Evolutionary conservation across 2,888 invertebrate genomes (phyloP).

Genomic region (Griposia aprilina): DNA sequence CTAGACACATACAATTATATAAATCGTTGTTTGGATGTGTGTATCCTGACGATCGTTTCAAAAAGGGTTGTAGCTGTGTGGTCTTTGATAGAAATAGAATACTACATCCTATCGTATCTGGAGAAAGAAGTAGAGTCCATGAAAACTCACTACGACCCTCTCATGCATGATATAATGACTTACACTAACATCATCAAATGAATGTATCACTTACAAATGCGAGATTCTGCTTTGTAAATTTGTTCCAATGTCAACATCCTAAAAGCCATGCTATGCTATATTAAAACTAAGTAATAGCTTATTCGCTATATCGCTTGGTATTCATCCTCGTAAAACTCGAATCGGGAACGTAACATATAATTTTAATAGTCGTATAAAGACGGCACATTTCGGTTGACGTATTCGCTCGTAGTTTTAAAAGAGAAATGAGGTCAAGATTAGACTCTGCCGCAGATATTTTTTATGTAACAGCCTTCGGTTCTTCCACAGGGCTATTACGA

Average conservation of each 20-base stretch:
- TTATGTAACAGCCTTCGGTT: constrained; percentile 74
- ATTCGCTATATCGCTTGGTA: constrained; percentile 31
- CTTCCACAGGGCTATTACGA: constrained; percentile 46
- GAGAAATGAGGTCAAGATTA: constrained; percentile 84
- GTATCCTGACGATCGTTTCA: constrained; percentile 30
- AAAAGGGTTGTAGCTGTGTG: constrained; percentile 18
- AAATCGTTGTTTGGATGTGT: constrained; percentile 18
- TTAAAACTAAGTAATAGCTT: constrained; percentile 6
- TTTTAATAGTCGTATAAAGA: constrained; percentile 61
- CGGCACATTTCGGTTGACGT: constrained; percentile 62
- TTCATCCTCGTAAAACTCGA: constrained; percentile 52
- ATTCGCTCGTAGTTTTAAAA: constrained; percentile 76
- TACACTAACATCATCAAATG: not conserved
- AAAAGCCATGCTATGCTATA: constrained; percentile 11
- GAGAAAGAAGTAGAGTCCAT: not conserved
- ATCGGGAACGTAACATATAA: constrained; percentile 57
- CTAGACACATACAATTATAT: constrained; percentile 42
- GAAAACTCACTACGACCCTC: not conserved
- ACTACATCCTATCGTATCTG: not conserved
- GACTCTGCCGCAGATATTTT: constrained; percentile 67
- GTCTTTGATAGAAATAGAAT: constrained; percentile 6
- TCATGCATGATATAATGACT: too few relatives aligned
- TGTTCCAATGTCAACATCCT: not conserved
- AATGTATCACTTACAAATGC: not conserved
- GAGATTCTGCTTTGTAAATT: not conserved